These are phyloP conservation scores for Pterophyllum scalare DNA, from an alignment of 2,113 vertebrate species.

Conservation along the genomic window DNA sequence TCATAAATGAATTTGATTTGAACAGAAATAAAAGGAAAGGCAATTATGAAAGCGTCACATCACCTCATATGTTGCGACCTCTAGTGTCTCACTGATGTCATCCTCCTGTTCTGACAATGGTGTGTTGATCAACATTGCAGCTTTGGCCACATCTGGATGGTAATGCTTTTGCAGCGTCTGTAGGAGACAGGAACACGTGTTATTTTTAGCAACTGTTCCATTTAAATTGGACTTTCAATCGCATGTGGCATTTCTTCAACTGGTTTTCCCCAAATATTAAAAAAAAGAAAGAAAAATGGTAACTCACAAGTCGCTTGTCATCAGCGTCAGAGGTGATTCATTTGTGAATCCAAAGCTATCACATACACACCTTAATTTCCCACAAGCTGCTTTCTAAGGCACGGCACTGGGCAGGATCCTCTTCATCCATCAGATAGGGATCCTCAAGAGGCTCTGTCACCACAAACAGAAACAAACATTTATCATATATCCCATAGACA, in stretches of 20 bases:
- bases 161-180: slow-evolving; percentile 93
- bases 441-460: slow-evolving; percentile 84
- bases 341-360: background rate
- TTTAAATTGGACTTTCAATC: background rate
- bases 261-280: background rate
- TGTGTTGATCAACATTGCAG: slow-evolving; percentile 85
- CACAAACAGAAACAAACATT: background rate
- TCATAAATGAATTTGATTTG: background rate
- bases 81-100: slow-evolving; percentile 85
- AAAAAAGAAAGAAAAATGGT: background rate
- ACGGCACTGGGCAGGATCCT: slow-evolving; percentile 85
- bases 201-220: background rate
- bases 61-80: slow-evolving; percentile 88
- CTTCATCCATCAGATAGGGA: slow-evolving; percentile 86
- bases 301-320: background rate
- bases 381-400: slow-evolving; percentile 96
- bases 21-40: background rate
- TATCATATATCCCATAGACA: background rate
- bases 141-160: slow-evolving; percentile 90
- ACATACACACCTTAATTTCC: slow-evolving; percentile 88
- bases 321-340: background rate
- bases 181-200: background rate
- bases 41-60: background rate
- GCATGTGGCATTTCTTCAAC: background rate
- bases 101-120: slow-evolving; percentile 82